A percentile compares a stretch with the other conserved stretches of the same genome.
phyloP scores from a whole-genome alignment of 1,140 invertebrate species.

The Berghia stephanieae region DNA sequence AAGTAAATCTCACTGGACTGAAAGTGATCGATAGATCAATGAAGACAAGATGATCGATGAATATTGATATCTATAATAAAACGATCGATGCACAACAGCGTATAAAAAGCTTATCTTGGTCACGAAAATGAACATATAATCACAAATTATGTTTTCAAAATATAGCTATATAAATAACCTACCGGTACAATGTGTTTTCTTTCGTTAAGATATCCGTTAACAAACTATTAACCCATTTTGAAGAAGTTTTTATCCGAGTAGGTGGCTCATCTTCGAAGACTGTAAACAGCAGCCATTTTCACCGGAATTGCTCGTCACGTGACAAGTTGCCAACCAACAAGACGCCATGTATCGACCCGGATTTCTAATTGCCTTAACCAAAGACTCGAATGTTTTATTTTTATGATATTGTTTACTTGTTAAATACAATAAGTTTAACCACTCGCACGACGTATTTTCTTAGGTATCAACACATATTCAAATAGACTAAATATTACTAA shows the following conservation, averaged over 20 bases:
- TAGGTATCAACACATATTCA: background rate
- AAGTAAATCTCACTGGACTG: no score
- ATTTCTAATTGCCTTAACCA: background rate
- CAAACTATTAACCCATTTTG: background rate
- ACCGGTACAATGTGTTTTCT: background rate
- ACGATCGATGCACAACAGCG: no score
- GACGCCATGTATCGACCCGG: background rate
- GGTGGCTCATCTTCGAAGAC: background rate
- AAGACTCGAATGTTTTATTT: background rate
- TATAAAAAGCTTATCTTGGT: background rate
- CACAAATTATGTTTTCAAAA: background rate
- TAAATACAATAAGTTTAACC: background rate
- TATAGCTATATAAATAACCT: background rate
- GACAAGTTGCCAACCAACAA: conserved; percentile 41
- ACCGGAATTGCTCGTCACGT: conserved; percentile 39
- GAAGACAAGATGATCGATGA: no score
- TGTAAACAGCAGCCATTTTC: conserved; percentile 37
- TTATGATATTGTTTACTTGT: background rate
- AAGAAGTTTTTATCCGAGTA: background rate
- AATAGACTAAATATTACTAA: no score
- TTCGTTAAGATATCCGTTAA: background rate
- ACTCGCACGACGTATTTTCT: background rate
- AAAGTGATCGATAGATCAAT: no score
- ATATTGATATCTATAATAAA: no score
- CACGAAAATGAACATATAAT: background rate